phyloP scores from a whole-genome alignment of 1,140 invertebrate genomes.

The Acromyrmex echinatior region DNA sequence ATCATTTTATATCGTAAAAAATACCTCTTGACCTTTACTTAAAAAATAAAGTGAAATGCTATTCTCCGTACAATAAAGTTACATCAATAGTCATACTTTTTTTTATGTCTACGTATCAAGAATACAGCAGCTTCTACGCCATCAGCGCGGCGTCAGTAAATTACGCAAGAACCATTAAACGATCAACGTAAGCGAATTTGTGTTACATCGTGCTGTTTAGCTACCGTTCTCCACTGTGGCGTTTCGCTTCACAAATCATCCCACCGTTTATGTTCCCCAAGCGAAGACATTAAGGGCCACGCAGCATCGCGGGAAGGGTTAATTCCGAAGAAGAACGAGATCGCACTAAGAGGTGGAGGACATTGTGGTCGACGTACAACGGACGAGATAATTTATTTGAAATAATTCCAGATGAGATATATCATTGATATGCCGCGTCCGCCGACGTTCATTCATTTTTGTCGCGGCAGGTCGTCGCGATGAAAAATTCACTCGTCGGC shows the following conservation, averaged over 20 bases:
- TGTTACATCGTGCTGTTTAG: slow-evolving; percentile 38
- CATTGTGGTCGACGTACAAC: slow-evolving; percentile 16
- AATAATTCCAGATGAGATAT: slow-evolving; percentile 48
- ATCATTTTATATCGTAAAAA: background rate
- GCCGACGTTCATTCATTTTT: slow-evolving; percentile 47
- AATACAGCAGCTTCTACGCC: background rate
- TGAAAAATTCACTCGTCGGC: slow-evolving; percentile 51
- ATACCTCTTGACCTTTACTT: background rate
- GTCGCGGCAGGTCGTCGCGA: slow-evolving; percentile 27
- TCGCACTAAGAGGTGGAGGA: slow-evolving; percentile 7
- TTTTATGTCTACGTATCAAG: background rate
- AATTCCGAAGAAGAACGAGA: slow-evolving; percentile 49
- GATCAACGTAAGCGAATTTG: slow-evolving; percentile 37
- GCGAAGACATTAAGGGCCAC: slow-evolving; percentile 37
- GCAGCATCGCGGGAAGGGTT: slow-evolving; percentile 32
- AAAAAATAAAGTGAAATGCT: background rate
- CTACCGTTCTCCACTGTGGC: slow-evolving; percentile 21
- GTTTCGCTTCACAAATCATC: slow-evolving; percentile 55
- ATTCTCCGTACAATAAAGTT: background rate
- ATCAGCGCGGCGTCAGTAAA: slow-evolving; percentile 6
- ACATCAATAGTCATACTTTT: background rate
- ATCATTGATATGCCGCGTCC: slow-evolving; percentile 28
- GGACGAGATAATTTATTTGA: slow-evolving; percentile 40
- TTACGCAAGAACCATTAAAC: slow-evolving; percentile 24
- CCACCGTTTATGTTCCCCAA: slow-evolving; percentile 33